phyloP scores from a whole-genome alignment of 2,113 vertebrate genomes.

The Oxygymnocypris stewartii region DNA sequence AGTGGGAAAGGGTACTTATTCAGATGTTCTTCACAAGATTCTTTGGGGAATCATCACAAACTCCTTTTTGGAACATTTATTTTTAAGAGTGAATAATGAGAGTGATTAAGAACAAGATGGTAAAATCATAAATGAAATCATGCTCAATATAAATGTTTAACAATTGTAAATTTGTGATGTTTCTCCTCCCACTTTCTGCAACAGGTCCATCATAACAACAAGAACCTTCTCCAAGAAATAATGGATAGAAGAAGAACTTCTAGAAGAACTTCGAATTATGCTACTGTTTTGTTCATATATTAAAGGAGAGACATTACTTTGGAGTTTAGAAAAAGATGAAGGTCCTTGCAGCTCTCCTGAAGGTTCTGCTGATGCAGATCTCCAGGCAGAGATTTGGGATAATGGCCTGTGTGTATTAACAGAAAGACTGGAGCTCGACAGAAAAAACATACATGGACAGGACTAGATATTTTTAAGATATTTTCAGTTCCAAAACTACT shows the following conservation, averaged over 20 bases:
- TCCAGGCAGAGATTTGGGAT: slow-evolving; percentile 11
- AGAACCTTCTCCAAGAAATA: background rate
- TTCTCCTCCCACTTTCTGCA: slow-evolving; percentile 4
- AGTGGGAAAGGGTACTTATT: background rate
- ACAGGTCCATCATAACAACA: background rate
- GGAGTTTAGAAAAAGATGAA: background rate
- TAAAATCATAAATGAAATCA: background rate
- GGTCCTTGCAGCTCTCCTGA: background rate
- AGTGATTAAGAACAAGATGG: background rate
- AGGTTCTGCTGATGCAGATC: slow-evolving; percentile 18
- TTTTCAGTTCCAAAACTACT: background rate
- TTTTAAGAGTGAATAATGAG: background rate
- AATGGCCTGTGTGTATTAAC: slow-evolving; percentile 11
- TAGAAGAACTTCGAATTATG: no score
- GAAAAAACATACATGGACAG: background rate
- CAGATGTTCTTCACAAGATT: background rate
- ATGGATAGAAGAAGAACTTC: background rate
- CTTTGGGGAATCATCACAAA: background rate
- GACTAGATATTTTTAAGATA: background rate
- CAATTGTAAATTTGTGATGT: background rate
- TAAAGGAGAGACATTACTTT: background rate
- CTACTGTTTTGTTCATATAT: background rate
- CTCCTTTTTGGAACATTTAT: background rate
- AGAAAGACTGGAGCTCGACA: background rate
- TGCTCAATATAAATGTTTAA: background rate